Evolutionary conservation across 1,140 invertebrate genomes (phyloP), one percentile per base, ranked within the genome.

Genomic region (Brachionus plicatilis): DNA sequence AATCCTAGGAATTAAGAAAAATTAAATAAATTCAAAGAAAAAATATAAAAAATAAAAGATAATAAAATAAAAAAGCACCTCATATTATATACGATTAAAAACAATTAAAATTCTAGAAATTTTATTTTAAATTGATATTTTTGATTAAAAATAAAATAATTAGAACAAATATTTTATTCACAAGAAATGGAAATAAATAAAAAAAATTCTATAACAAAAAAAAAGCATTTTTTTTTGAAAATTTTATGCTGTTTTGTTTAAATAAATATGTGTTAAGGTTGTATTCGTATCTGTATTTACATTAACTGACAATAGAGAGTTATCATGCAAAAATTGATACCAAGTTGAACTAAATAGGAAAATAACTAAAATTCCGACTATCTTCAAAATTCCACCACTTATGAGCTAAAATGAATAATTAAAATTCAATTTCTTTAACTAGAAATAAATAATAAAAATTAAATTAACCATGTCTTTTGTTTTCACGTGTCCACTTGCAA

Each of bases 401-500:
- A 76, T 50, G 11, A 76, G 12, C 72, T 76, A 50, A 29, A 50
- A 76, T 47, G 14, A 24, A 43, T 47, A 53, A 24, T 50, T 50
- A 47, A 2, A 47, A 47, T 12, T 33, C 3, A 33, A 33, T 33
- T 33, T 33, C 2, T 33, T 33, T 33, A 4, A 5, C 29, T 33
- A 4, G 24, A 33, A 33, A 33, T 33, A 33, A 4, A 5, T 33
- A 33, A 33, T 33, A 33, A 33, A 33, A 33, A 33, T 4, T 33
- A 33, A 80, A 20, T 14, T 82, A 41, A 82, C 79, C 79, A 82
- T 82, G 20, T 82, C 79, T 20, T 45, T 43, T 9, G 65, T 82
- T 65, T 37, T 82, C 14, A 82, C 37, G n/a, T 60, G 65, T 24
- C 79, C 79, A 29, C 20, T 82, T 11, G 79, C 79, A 82, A 82